These are phyloP conservation scores for Gavialis gangeticus DNA, from an alignment of 2,113 vertebrate species.

Conservation along the genomic window DNA sequence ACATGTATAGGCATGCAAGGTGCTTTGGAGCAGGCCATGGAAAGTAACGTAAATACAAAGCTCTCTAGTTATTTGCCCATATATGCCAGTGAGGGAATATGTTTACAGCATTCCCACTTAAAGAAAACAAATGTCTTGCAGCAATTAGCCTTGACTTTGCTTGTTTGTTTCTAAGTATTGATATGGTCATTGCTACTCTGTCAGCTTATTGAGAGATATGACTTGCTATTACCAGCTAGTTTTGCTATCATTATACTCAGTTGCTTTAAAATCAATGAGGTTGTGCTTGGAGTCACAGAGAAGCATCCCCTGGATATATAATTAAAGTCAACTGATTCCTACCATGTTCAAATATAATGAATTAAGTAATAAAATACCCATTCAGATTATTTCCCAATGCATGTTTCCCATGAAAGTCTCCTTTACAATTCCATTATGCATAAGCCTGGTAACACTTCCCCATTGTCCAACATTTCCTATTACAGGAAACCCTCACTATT, in stretches of 20 bases:
- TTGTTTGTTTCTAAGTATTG: neutral
- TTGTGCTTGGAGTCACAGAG: neutral
- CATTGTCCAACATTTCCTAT: too few relatives aligned
- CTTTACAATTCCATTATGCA: too few relatives aligned
- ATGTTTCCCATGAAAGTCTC: neutral
- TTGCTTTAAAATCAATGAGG: neutral
- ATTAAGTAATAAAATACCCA: neutral
- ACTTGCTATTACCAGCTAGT: neutral
- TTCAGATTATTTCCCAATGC: neutral
- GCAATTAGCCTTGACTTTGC: neutral
- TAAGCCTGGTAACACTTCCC: too few relatives aligned
- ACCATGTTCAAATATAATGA: neutral
- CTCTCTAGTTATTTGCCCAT: neutral
- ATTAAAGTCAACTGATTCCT: conserved; percentile 21
- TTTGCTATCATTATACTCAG: neutral
- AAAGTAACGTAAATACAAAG: neutral
- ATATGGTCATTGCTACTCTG: neutral
- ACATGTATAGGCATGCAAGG: too few relatives aligned
- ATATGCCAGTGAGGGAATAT: neutral
- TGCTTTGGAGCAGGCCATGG: neutral
- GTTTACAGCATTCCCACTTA: neutral
- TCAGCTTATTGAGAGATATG: neutral
- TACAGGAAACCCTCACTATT: too few relatives aligned
- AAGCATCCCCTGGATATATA: neutral
- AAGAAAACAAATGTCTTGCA: neutral